Percentiles rank a stretch among this genome's conserved stretches.
Evolutionary conservation across 2,113 vertebrate species (phyloP).

Genomic region (Coptodon rendalli): DNA sequence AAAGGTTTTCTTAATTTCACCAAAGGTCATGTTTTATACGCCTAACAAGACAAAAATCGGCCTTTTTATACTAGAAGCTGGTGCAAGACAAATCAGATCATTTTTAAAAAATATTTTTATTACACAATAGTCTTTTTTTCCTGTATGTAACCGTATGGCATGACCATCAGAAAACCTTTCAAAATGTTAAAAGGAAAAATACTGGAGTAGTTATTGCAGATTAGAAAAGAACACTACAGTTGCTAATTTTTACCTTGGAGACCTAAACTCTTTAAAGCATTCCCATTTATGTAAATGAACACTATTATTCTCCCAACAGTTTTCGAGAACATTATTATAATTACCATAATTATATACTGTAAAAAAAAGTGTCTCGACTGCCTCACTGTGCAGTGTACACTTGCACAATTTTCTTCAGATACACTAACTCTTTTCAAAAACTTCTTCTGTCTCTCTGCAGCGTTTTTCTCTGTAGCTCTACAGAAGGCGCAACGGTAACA

Average conservation of each 20-base stretch:
- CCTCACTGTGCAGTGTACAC: background rate
- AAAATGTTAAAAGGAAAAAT: background rate
- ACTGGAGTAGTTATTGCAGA: background rate
- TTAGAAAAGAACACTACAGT: slow-evolving; percentile 8
- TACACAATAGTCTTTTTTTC: background rate
- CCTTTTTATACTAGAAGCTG: background rate
- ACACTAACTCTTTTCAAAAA: slow-evolving; percentile 18
- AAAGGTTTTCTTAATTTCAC: background rate
- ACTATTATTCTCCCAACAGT: slow-evolving; percentile 34
- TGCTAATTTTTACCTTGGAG: slow-evolving; percentile 52
- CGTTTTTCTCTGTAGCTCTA: background rate
- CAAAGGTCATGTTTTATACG: background rate
- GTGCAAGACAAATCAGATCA: background rate
- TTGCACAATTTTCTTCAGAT: slow-evolving; percentile 25
- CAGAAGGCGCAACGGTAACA: background rate
- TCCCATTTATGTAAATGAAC: slow-evolving; percentile 49
- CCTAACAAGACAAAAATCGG: background rate
- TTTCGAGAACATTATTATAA: slow-evolving; percentile 45
- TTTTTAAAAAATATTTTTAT: background rate
- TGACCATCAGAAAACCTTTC: background rate
- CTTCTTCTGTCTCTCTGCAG: slow-evolving; percentile 19
- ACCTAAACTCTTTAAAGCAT: slow-evolving; percentile 41
- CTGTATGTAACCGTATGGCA: background rate
- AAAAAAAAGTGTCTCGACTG: slow-evolving; percentile 7
- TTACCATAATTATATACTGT: slow-evolving; percentile 52